These are phyloP conservation scores for Hypanus sabinus DNA, from an alignment of 2,113 vertebrate species.

Conservation along the genomic window DNA sequence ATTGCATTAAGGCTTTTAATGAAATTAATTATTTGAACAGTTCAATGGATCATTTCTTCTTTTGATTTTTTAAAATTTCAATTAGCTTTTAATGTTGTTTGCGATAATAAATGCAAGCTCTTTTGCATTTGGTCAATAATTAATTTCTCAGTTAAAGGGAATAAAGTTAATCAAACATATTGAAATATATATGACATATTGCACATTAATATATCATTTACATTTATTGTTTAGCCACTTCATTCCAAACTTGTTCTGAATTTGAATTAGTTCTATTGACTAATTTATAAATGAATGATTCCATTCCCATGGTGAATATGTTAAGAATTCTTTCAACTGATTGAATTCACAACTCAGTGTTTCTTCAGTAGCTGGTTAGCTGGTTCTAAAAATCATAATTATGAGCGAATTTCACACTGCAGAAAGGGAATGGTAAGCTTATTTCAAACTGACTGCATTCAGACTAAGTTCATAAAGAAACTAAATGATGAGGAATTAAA, in stretches of 20 bases:
- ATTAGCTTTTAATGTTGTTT: neutral
- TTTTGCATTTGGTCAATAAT: neutral
- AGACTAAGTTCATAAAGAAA: neutral
- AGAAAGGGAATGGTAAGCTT: neutral
- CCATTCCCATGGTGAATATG: neutral
- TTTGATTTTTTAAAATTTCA: conserved; percentile 10
- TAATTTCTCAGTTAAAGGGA: conserved; percentile 13
- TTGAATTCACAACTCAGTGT: neutral
- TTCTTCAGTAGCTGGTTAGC: neutral
- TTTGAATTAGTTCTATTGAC: conserved; percentile 29
- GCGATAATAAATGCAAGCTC: neutral
- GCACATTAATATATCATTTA: neutral
- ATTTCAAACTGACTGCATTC: neutral
- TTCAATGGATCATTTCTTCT: conserved; percentile 42
- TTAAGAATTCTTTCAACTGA: neutral
- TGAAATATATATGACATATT: neutral
- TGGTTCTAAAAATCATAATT: neutral
- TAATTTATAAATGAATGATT: conserved; percentile 21
- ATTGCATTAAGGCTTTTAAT: conserved; percentile 57
- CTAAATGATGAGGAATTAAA: neutral
- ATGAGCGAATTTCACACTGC: neutral
- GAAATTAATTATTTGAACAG: conserved; percentile 52
- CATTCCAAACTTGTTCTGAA: neutral
- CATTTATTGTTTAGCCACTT: conserved; percentile 8
- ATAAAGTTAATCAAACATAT: neutral